Conservation (phyloP, 2,797 vertebrate species). For the Sphenodon punctatus region DNA sequence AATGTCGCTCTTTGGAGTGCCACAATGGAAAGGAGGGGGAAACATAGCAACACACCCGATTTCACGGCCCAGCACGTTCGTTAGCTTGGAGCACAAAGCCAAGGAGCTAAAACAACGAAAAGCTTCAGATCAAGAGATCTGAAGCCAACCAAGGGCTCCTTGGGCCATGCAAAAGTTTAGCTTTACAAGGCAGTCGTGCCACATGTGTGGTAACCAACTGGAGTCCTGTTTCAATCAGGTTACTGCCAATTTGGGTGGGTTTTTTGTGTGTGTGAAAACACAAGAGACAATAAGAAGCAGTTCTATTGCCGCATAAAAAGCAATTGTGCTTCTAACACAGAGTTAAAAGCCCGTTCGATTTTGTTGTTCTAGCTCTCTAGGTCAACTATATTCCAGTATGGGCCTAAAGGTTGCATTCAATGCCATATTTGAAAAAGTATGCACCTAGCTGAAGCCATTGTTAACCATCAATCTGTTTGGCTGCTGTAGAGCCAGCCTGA, state of each 20-base stretch:
- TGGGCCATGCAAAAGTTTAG: not conserved
- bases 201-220: not conserved
- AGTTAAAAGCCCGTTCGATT: not conserved
- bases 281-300: too few relatives aligned
- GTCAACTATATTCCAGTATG: not conserved
- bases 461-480: not conserved
- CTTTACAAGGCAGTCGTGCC: not conserved
- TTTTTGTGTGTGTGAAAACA: too few relatives aligned
- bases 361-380: fast-evolving
- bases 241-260: too few relatives aligned
- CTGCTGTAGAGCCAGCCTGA: not conserved
- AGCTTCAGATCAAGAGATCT: not conserved
- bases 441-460: not conserved
- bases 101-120: not conserved
- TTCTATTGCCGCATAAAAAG: too few relatives aligned
- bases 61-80: not conserved
- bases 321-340: not conserved
- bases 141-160: not conserved
- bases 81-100: not conserved
- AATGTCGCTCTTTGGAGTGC: not conserved
- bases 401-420: not conserved
- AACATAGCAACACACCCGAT: not conserved
- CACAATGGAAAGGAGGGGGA: not conserved
- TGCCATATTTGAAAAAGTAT: not conserved
- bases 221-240: not conserved